phyloP scores from a whole-genome alignment of 2,888 invertebrate species.

The Ophioninae sp. region DNA sequence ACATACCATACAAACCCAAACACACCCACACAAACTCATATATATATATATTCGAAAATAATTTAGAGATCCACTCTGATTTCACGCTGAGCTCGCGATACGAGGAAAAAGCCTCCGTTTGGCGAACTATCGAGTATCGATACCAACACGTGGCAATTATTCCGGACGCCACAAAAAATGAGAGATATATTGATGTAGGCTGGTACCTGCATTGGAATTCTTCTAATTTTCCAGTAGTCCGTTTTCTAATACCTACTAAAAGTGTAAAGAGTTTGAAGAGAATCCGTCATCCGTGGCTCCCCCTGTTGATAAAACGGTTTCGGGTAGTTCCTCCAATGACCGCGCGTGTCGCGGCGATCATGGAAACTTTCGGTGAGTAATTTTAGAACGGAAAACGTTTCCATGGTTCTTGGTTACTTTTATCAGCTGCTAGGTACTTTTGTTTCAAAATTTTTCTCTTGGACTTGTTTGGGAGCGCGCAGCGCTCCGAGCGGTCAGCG shows the following conservation, averaged over 20 bases:
- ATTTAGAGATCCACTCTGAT: conserved; percentile 55
- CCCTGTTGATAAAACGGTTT: not conserved
- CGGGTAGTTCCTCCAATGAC: not conserved
- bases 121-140: not conserved
- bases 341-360: not conserved
- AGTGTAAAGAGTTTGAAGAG: not conserved
- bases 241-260: not conserved
- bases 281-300: not conserved
- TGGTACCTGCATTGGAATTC: conserved; percentile 64
- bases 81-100: conserved; percentile 59
- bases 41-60: conserved; percentile 7
- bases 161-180: not conserved
- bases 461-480: not conserved
- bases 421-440: too few relatives aligned
- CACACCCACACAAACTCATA: not conserved
- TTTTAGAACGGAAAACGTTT: not conserved
- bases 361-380: not conserved
- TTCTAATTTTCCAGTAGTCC: conserved; percentile 53
- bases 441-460: not conserved
- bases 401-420: not conserved
- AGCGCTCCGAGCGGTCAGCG: not conserved
- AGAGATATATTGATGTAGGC: conserved; percentile 58
- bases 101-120: not conserved
- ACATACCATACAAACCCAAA: conserved; percentile 11
- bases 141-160: not conserved